phyloP scores from a whole-genome alignment of 2,113 vertebrate species.

The Illadopsis cleaveri region DNA sequence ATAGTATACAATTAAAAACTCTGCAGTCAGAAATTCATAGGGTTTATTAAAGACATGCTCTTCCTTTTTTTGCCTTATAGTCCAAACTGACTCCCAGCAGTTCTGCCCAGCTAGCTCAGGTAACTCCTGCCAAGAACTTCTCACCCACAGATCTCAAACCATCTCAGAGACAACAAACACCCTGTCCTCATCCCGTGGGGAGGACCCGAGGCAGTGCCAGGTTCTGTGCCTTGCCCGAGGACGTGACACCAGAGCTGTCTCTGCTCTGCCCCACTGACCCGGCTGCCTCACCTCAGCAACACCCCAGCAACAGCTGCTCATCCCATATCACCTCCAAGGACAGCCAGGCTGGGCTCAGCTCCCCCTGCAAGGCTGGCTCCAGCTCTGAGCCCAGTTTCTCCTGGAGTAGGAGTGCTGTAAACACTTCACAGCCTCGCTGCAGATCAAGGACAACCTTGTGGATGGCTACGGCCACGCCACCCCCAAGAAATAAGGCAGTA shows the following conservation, averaged over 20 bases:
- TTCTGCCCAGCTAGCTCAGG: not conserved
- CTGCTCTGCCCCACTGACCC: not conserved
- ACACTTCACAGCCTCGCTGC: not conserved
- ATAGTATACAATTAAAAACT: slow-evolving; percentile 34
- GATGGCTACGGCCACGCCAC: not conserved
- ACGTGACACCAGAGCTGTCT: fast-evolving
- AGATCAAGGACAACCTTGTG: not conserved
- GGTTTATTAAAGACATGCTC: not conserved
- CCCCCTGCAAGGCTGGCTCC: too few relatives aligned
- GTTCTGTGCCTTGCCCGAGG: not conserved
- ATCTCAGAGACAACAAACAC: not conserved
- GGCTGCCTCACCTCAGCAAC: not conserved
- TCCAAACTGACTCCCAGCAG: not conserved
- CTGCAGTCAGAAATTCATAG: not conserved
- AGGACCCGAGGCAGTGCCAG: fast-evolving
- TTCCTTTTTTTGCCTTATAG: not conserved
- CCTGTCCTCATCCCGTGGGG: not conserved
- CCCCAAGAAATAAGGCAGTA: slow-evolving; percentile 55
- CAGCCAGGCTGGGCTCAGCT: not conserved
- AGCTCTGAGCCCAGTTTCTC: not conserved
- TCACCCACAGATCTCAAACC: not conserved
- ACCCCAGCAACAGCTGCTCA: not conserved
- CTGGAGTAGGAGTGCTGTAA: slow-evolving; percentile 4
- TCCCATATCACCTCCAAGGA: not conserved
- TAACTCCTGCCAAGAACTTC: not conserved